phyloP scores from a whole-genome alignment of 1,140 invertebrate species.

The Bombus cullumanus region DNA sequence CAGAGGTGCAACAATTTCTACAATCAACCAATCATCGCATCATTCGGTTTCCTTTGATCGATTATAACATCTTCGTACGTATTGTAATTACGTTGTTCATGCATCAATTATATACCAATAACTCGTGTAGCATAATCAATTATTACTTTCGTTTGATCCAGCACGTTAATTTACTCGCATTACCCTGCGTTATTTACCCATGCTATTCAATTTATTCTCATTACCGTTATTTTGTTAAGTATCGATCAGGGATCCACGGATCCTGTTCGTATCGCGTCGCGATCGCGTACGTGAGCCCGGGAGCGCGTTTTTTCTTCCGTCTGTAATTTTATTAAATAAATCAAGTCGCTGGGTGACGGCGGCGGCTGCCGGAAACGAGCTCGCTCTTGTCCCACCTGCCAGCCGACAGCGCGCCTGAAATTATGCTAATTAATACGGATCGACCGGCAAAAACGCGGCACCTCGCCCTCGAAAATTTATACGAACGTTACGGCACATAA shows the following conservation, averaged over 20 bases:
- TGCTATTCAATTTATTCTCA: slow-evolving; percentile 29
- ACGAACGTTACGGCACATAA: slow-evolving; percentile 17
- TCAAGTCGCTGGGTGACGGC: slow-evolving; percentile 35
- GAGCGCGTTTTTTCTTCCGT: slow-evolving; percentile 12
- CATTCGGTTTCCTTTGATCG: neutral
- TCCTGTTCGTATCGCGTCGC: slow-evolving; percentile 1
- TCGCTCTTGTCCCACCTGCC: slow-evolving; percentile 49
- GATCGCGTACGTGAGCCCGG: neutral
- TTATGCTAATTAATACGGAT: slow-evolving; percentile 56
- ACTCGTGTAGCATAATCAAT: slow-evolving; percentile 18
- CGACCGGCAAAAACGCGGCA: slow-evolving; percentile 8
- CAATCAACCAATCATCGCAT: neutral
- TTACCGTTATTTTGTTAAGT: slow-evolving; percentile 38
- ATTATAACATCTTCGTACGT: neutral
- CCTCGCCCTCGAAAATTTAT: slow-evolving; percentile 30
- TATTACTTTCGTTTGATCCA: neutral
- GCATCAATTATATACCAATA: slow-evolving; percentile 7
- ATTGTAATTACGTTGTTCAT: neutral
- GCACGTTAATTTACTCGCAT: slow-evolving; percentile 7
- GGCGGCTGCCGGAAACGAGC: slow-evolving; percentile 46
- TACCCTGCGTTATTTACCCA: slow-evolving; percentile 17
- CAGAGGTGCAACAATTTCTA: too few species aligned
- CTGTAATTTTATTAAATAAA: slow-evolving; percentile 57
- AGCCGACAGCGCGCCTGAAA: slow-evolving; percentile 34
- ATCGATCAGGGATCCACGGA: neutral